Conservation (phyloP, 2,888 invertebrate genomes). For the Tanypteryx hageni region DNA sequence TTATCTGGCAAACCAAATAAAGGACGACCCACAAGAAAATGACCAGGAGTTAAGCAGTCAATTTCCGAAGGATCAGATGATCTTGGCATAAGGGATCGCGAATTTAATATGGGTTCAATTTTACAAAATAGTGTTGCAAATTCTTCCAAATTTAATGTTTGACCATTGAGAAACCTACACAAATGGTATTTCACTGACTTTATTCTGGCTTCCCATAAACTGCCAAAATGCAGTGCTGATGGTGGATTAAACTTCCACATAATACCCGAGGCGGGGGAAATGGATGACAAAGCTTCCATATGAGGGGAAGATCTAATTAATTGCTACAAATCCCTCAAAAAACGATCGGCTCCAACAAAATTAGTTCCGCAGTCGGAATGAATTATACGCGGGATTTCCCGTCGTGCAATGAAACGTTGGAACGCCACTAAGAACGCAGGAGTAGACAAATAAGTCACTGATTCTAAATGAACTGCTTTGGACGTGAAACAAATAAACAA, state of each 20-base stretch:
- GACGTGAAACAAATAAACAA: conserved; percentile 30
- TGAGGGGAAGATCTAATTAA: not conserved
- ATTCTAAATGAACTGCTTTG: not conserved
- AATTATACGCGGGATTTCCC: not conserved
- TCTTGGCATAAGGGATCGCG: not conserved
- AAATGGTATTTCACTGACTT: not conserved
- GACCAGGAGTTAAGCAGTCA: not conserved
- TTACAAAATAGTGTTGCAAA: not conserved
- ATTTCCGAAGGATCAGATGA: conserved; percentile 5
- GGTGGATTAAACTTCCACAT: conserved; percentile 36
- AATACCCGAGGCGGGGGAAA: not conserved
- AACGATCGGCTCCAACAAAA: not conserved
- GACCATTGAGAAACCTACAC: not conserved
- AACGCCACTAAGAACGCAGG: not conserved
- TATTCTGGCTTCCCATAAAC: not conserved
- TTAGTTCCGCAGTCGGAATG: conserved; percentile 14
- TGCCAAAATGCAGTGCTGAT: not conserved
- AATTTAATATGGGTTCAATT: not conserved
- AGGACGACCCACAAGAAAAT: not conserved
- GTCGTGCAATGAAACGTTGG: not conserved
- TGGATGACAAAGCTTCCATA: not conserved
- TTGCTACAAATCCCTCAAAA: not conserved
- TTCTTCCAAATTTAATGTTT: not conserved
- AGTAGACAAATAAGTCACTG: not conserved
- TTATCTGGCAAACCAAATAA: not conserved